Evolutionary conservation across 1,140 invertebrate species (phyloP).

Genomic region (Lordiphosa clarofinis): DNA sequence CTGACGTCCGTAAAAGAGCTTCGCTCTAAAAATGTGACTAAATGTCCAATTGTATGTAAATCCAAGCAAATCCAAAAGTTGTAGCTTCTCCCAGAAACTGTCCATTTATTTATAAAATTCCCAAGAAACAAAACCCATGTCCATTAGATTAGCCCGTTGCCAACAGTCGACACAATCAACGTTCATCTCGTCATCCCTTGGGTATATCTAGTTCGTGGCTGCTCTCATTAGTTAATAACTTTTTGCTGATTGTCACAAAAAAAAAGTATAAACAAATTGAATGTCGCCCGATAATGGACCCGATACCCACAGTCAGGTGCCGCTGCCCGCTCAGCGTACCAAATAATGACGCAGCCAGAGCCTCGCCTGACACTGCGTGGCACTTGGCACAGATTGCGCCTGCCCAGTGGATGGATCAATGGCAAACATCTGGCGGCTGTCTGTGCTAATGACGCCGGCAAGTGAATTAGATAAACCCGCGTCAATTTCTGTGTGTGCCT

Average conservation of each 20-base stretch:
- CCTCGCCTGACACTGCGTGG: slow-evolving; percentile 60
- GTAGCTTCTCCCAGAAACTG: no score
- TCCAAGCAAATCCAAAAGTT: no score
- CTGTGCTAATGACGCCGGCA: slow-evolving; percentile 38
- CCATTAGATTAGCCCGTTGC: no score
- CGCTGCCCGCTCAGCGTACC: slow-evolving; percentile 1
- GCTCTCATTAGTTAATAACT: slow-evolving; percentile 36
- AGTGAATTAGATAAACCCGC: slow-evolving; percentile 19
- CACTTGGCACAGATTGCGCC: slow-evolving; percentile 24
- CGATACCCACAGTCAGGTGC: slow-evolving; percentile 36
- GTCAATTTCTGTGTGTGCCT: not conserved
- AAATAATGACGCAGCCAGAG: slow-evolving; percentile 14
- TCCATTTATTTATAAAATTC: no score
- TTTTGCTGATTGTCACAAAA: slow-evolving; percentile 20
- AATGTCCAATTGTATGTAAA: no score
- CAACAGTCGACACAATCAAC: no score
- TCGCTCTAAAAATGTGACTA: no score
- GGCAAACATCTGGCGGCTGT: slow-evolving; percentile 40
- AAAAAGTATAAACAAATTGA: slow-evolving; percentile 29
- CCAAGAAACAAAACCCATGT: no score
- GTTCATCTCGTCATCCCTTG: slow-evolving; percentile 3
- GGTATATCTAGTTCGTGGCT: slow-evolving; percentile 29
- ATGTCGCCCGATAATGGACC: no score
- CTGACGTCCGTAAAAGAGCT: no score
- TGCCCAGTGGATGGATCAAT: slow-evolving; percentile 18